phyloP scores from a whole-genome alignment of 2,888 invertebrate genomes.

The Drosophila mayaguana region DNA sequence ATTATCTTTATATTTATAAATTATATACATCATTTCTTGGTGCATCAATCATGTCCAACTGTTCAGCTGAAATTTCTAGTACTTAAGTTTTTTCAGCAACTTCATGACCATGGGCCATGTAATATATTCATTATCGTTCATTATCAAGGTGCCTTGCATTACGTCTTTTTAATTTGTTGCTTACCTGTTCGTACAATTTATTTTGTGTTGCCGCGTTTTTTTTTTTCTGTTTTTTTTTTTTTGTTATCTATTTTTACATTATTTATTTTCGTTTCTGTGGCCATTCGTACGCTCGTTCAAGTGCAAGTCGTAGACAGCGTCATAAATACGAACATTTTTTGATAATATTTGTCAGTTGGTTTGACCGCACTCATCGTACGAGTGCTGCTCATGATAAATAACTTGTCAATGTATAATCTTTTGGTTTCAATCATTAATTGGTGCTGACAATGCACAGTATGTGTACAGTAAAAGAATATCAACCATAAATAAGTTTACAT shows the following conservation, averaged over 20 bases:
- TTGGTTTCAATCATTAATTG: constrained; percentile 13
- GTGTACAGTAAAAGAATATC: background rate
- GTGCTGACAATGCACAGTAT: too few relatives aligned
- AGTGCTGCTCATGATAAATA: constrained; percentile 14
- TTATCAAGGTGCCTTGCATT: constrained; percentile 65
- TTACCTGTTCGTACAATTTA: constrained; percentile 22
- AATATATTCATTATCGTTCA: constrained; percentile 69
- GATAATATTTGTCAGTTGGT: constrained; percentile 27
- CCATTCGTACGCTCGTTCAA: constrained; percentile 34
- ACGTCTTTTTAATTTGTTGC: constrained; percentile 25
- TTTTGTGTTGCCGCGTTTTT: constrained; percentile 28
- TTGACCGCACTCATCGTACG: background rate
- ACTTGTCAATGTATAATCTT: constrained; percentile 18
- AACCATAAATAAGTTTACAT: background rate
- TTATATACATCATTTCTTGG: background rate
- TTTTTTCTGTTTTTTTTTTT: constrained; percentile 16
- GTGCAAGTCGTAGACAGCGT: constrained; percentile 46
- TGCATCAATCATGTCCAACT: constrained; percentile 47
- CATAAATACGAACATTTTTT: constrained; percentile 52
- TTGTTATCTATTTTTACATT: constrained; percentile 13
- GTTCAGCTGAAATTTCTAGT: constrained; percentile 26
- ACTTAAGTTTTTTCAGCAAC: constrained; percentile 18
- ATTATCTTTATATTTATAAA: constrained; percentile 29
- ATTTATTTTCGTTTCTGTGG: constrained; percentile 1
- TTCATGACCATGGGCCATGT: constrained; percentile 53